Base-by-base conservation (phyloP, 2,113 vertebrate species). In the Catharus minimus region DNA sequence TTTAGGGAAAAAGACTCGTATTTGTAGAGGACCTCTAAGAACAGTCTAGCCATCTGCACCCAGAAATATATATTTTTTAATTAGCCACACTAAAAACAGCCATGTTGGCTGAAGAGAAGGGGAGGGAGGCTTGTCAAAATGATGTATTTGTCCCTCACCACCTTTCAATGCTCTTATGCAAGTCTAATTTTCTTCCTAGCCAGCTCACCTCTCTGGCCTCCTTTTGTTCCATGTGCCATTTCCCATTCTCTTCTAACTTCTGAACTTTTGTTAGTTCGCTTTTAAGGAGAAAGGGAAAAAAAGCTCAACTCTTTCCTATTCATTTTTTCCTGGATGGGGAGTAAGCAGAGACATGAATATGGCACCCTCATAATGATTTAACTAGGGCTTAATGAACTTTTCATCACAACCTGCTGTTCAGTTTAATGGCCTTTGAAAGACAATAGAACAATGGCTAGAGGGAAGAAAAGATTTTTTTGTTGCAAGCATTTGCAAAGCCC, bases 331-430 rank as follows among this genome's bases (percentile, higher is more conserved):
- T 92, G 93, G 83, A 96, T 91, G 90, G 92, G 95, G 88, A 97
- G 94, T 93, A 96, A 97, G 96, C 87, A 91, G 89, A 97, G 95
- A 96, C 97, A 98, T 98, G 98, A 98, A 99, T 98, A 98, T 97
- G 96, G 97, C 97, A 98, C 97, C 98, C 98, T 98, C 98, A 98
- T 99, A 99, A 99, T 98, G 98, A 99, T 98, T 98, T 98, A 98
- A 97, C 97, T 97, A 93, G 98, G 98, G 97, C 98, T 99, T 99
- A 98, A 99, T 99, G 99, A 99, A 99, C 98, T 98, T 99, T 99
- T 99, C 99, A 99, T 98, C 98, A 98, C 98, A 99, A 99, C 98
- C 99, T 99, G 98, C 98, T 98, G 98, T 98, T 99, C 98, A 98
- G 98, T 98, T 99, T 98, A 99, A 99, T 99, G 98, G 98, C 97